Evolutionary conservation across 1,140 invertebrate species (phyloP).

Genomic region (Vollenhovia emeryi): DNA sequence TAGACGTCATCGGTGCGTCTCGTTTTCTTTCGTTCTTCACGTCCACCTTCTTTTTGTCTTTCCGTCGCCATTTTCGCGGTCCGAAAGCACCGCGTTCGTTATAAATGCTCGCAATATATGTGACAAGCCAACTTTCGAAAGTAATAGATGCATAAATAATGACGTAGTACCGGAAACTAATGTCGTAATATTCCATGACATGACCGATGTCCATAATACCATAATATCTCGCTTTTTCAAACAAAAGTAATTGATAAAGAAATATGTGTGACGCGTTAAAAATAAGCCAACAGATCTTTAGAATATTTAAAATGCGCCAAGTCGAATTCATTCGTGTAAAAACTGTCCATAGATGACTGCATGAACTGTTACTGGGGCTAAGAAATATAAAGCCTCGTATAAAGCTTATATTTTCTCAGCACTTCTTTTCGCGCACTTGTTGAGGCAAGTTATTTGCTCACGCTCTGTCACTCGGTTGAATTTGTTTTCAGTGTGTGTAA

Average conservation of each 20-base stretch:
- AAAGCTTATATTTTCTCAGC: not conserved
- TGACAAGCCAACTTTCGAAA: not conserved
- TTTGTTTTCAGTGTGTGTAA: not conserved
- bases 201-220: not conserved
- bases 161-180: slow-evolving; percentile 9
- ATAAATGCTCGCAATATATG: not conserved
- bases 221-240: not conserved
- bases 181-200: slow-evolving; percentile 47
- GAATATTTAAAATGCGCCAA: not conserved
- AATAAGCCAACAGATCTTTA: not conserved
- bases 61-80: not conserved
- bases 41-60: not conserved
- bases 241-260: not conserved
- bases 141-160: slow-evolving; percentile 55
- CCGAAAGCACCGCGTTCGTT: not conserved
- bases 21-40: not conserved
- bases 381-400: not conserved
- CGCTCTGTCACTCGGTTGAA: not conserved
- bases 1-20: not conserved
- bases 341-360: not conserved
- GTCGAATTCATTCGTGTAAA: not conserved
- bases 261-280: not conserved
- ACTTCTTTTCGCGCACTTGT: not conserved
- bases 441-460: not conserved
- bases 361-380: not conserved